A percentile compares a stretch with the other conserved stretches of the same genome.
phyloP scores from a whole-genome alignment of 1,140 invertebrate genomes.

The Euura lappo region DNA sequence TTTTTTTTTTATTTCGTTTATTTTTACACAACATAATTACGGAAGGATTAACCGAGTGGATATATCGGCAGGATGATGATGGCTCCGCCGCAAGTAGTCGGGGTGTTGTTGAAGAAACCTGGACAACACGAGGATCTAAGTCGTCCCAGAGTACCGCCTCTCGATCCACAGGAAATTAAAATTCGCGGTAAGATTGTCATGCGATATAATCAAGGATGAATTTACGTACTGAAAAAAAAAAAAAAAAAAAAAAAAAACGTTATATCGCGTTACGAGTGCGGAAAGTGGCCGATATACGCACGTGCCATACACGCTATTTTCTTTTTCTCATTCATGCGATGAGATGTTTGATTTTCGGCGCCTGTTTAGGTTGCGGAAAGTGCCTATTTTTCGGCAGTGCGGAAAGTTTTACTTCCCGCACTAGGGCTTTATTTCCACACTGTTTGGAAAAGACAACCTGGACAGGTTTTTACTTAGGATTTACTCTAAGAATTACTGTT shows the following conservation, averaged over 20 bases:
- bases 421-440: too few species aligned
- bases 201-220: too few species aligned
- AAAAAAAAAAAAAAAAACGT: not conserved
- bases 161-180: slow-evolving; percentile 55
- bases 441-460: too few species aligned
- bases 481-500: too few species aligned
- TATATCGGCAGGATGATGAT: slow-evolving; percentile 47
- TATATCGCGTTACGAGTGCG: not conserved
- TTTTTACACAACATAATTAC: too few species aligned
- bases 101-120: slow-evolving; percentile 55
- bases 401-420: too few species aligned
- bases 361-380: too few species aligned
- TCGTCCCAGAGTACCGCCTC: slow-evolving; percentile 41
- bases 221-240: slow-evolving; percentile 7
- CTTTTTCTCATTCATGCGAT: not conserved
- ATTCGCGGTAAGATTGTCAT: slow-evolving; percentile 43
- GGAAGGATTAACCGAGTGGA: not conserved
- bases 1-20: too few species aligned
- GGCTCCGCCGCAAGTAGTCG: slow-evolving; percentile 57
- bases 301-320: slow-evolving; percentile 9
- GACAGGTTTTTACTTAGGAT: too few species aligned
- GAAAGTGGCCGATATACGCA: slow-evolving; percentile 25
- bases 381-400: too few species aligned
- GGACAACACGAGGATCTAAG: slow-evolving; percentile 38
- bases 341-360: too few species aligned